These are phyloP conservation scores for Steinernema carpocapsae DNA, from an alignment of 2,888 invertebrate species.

Conservation along the genomic window DNA sequence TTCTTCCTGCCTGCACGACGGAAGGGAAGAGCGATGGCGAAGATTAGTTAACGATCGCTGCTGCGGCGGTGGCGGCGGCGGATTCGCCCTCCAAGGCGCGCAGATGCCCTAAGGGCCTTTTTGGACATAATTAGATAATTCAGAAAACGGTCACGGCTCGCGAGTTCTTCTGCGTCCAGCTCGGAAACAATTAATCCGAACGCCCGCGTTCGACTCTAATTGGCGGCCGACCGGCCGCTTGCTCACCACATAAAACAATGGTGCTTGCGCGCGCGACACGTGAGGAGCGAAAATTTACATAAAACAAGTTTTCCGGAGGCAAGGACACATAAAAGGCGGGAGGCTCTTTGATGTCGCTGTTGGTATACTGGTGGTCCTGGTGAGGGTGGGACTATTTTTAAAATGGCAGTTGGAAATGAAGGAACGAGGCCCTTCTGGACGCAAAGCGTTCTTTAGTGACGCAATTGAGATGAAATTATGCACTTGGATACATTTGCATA, in stretches of 20 bases:
- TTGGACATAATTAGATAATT: conserved; percentile 31
- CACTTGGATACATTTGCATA: too few relatives aligned
- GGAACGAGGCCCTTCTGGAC: too few relatives aligned
- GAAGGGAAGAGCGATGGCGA: conserved; percentile 12
- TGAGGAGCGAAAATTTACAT: conserved; percentile 11
- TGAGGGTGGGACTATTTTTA: too few relatives aligned
- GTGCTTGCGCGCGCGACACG: too few relatives aligned
- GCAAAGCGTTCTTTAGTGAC: too few relatives aligned
- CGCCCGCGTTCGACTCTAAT: neutral
- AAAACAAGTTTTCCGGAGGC: conserved; percentile 9
- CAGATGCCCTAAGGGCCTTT: conserved; percentile 7
- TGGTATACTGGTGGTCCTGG: too few relatives aligned
- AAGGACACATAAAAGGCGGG: too few relatives aligned
- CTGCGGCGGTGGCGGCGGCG: neutral
- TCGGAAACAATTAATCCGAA: conserved; percentile 31
- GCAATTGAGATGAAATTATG: too few relatives aligned
- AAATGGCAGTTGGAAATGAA: too few relatives aligned
- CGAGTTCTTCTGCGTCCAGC: conserved; percentile 2
- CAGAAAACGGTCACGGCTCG: conserved; percentile 21
- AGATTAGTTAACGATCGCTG: conserved; percentile 31
- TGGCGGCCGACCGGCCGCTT: neutral
- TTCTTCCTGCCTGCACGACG: neutral
- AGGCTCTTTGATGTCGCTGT: too few relatives aligned
- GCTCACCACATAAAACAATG: neutral
- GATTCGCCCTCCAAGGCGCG: too few relatives aligned